Conservation (phyloP, 2,888 invertebrate genomes). For the Andrena trimmerana region DNA sequence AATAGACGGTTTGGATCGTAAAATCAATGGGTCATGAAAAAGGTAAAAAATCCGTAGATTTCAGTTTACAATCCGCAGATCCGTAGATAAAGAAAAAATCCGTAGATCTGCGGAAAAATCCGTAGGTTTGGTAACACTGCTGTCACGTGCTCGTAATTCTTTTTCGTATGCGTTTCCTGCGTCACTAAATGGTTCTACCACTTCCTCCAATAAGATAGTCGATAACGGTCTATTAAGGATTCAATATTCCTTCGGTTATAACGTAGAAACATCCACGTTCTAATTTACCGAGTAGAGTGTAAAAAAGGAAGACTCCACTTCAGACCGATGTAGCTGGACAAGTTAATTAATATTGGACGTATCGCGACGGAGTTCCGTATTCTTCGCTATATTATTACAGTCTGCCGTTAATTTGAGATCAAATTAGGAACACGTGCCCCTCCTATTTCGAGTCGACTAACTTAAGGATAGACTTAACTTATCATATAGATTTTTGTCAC, state of each 20-base stretch:
- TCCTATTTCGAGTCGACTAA: too few species aligned
- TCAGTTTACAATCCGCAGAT: too few species aligned
- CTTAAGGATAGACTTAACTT: too few species aligned
- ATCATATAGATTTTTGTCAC: too few species aligned
- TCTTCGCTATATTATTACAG: conserved; percentile 22
- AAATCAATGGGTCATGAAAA: too few species aligned
- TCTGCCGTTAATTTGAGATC: conserved; percentile 10
- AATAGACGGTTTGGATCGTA: too few species aligned
- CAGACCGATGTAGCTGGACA: not conserved
- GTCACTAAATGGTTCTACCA: not conserved
- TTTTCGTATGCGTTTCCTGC: not conserved
- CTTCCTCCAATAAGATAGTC: not conserved
- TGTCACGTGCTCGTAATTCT: not conserved
- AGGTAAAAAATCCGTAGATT: too few species aligned
- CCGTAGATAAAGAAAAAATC: too few species aligned
- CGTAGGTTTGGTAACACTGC: too few species aligned
- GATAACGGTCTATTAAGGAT: not conserved
- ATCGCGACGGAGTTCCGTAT: conserved; percentile 18
- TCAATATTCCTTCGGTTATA: not conserved
- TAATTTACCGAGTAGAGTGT: not conserved
- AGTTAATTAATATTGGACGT: conserved; percentile 18
- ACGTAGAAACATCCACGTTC: not conserved
- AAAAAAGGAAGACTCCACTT: not conserved
- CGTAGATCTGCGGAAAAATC: too few species aligned
- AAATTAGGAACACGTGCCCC: conserved; percentile 26